These are phyloP conservation scores for Chloroceryle amazona DNA, from an alignment of 2,797 vertebrate genomes.

Conservation along the genomic window DNA sequence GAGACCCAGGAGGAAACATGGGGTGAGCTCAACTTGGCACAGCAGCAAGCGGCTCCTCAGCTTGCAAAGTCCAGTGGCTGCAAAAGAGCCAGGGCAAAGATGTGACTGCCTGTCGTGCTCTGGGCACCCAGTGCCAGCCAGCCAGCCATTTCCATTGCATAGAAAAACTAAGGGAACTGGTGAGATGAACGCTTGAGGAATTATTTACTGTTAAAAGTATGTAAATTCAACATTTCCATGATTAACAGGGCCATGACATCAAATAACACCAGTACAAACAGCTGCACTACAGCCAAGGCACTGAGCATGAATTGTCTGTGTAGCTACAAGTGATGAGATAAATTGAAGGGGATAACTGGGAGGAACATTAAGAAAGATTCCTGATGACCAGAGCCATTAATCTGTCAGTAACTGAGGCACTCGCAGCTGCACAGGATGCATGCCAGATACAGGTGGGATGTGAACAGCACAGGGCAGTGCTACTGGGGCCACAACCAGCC, in stretches of 20 bases:
- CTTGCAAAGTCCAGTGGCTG: background rate
- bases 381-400: background rate
- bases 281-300: background rate
- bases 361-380: background rate
- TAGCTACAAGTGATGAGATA: background rate
- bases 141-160: background rate
- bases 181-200: background rate
- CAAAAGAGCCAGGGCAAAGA: background rate
- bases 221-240: background rate
- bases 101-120: background rate
- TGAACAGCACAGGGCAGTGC: background rate
- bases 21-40: background rate
- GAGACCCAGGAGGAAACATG: background rate
- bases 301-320: background rate
- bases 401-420: background rate
- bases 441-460: background rate
- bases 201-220: background rate
- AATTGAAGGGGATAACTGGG: background rate
- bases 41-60: background rate
- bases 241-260: background rate
- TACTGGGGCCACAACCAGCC: background rate
- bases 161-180: background rate
- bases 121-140: background rate
- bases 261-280: background rate
- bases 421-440: background rate